Conservation (phyloP, 2,113 vertebrate genomes). For the Notechis scutatus region DNA sequence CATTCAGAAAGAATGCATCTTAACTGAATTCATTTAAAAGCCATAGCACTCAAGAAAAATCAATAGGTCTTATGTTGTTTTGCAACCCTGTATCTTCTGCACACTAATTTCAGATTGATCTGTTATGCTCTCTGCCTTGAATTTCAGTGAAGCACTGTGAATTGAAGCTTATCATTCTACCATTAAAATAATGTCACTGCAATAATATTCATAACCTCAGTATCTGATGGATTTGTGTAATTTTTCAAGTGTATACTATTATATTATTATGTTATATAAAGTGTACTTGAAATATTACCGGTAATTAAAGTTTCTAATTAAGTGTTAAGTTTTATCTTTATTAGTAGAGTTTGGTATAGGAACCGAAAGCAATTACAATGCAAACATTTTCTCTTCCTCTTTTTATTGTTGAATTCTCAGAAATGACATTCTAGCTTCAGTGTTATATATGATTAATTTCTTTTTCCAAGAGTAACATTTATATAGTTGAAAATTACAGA, state of each 20-base stretch:
- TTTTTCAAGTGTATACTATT: not conserved
- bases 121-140: constrained; percentile 42
- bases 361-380: not conserved
- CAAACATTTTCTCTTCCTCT: not conserved
- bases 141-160: constrained; percentile 21
- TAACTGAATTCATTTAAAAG: constrained; percentile 66
- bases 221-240: not conserved
- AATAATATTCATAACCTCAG: not conserved
- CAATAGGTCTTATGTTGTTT: constrained; percentile 62
- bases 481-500: too few relatives aligned
- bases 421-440: not conserved
- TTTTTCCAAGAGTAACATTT: not conserved
- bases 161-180: not conserved
- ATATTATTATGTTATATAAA: not conserved
- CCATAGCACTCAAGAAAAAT: constrained; percentile 72
- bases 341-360: not conserved
- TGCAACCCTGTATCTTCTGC: constrained; percentile 50
- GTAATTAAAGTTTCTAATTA: not conserved
- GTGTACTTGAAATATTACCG: not conserved
- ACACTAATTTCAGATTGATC: constrained; percentile 59
- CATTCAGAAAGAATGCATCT: constrained; percentile 33
- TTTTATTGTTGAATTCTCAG: not conserved
- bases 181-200: not conserved
- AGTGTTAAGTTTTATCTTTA: not conserved
- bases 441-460: not conserved